Base-by-base conservation (phyloP, 2,113 vertebrate genomes). In the Ceratotherium simum region DNA sequence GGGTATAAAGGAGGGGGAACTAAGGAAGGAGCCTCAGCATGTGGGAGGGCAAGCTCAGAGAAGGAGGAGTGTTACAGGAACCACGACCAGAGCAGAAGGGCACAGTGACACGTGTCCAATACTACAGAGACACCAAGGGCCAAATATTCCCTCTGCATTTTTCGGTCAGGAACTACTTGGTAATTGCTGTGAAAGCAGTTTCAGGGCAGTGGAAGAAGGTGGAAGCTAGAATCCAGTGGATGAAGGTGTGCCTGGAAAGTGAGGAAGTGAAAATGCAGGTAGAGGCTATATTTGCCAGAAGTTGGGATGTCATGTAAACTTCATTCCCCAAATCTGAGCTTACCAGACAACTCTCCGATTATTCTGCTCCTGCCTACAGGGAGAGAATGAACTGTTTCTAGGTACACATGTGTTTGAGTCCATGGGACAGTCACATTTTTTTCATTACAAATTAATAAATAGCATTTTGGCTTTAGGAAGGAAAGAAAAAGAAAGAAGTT, bases 401-500 rank as follows among this genome's bases (percentile, higher is more conserved):
- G 85, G 25, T 36, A 46, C 31, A 85, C 36, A 33, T 31, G 10
- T 65, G 27, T 64, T 81, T 95, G 29, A 70, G 31, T 73, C 27
- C 27, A 5, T 31, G 18, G 79, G 69, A 97, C 31, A 73, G 39
- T 48, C 62, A 27, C 11, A 9, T 16, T 36, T 65, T 76, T 97
- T 87, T 89, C 25, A 82, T 87, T 90, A 36, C 86, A 86, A 76
- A 86, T 83, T 93, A 65, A 86, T 62, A 80, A 62, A 84, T 69
- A 67, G 23, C 21, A 60, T 51, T 84, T 95, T 93, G 69, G 46
- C 48, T 95, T 94, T 96, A 80, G 39, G 20, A 85, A 42, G 18
- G 31, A 58, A 51, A n/a, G n/a, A n/a, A n/a, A n/a, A n/a, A n/a
- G n/a, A n/a, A n/a, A n/a, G 23, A 67, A 83, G 36, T 82, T 25